These are phyloP conservation scores for Aphelocoma californica DNA, from an alignment of 2,797 vertebrate species.

Conservation along the genomic window DNA sequence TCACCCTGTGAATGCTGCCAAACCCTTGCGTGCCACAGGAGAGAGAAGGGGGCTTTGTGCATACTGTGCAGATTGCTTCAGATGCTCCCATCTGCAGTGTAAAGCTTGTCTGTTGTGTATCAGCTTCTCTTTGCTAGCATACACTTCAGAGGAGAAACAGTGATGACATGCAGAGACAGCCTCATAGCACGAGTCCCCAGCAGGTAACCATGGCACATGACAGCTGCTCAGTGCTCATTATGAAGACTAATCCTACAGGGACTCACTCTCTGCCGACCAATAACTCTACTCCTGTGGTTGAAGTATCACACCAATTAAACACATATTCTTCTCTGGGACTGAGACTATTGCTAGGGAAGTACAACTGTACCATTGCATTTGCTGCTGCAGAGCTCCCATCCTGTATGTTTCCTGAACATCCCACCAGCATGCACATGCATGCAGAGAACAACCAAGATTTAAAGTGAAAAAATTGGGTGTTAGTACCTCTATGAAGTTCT, in stretches of 20 bases:
- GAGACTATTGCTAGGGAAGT: not conserved
- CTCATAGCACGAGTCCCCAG: not conserved
- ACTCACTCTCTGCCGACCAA: not conserved
- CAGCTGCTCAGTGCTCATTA: not conserved
- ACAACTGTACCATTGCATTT: not conserved
- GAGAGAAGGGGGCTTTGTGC: not conserved
- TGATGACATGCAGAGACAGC: not conserved
- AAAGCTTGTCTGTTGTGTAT: not conserved
- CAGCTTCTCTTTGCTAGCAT: not conserved
- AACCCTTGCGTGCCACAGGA: not conserved
- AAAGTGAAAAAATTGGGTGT: not conserved
- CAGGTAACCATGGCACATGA: not conserved
- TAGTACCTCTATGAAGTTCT: not conserved
- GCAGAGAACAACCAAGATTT: not conserved
- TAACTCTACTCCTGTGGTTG: not conserved
- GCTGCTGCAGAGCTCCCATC: not conserved
- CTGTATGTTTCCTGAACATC: not conserved
- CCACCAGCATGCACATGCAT: rapidly evolving
- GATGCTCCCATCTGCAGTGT: not conserved
- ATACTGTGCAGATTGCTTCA: not conserved
- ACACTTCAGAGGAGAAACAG: not conserved
- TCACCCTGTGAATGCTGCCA: not conserved
- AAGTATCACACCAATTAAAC: not conserved
- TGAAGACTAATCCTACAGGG: not conserved
- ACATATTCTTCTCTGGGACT: not conserved